These are phyloP conservation scores for Melitaea athalia DNA, from an alignment of 2,888 invertebrate species.

Conservation along the genomic window DNA sequence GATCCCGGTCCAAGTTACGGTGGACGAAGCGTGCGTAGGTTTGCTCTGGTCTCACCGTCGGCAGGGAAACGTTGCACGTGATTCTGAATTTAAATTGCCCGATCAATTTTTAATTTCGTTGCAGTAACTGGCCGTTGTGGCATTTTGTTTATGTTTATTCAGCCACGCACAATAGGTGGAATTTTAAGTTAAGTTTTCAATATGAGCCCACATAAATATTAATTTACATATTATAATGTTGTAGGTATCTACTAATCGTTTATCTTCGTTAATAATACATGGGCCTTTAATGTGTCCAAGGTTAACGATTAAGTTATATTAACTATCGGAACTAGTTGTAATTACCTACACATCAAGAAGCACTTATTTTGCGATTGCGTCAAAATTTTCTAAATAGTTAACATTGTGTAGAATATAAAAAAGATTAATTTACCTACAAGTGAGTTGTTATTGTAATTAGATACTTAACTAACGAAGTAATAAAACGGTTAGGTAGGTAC, in stretches of 20 bases:
- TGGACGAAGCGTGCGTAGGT: conserved; percentile 50
- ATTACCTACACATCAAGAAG: no score
- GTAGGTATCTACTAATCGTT: not conserved
- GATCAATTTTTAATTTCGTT: conserved; percentile 74
- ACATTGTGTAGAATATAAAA: no score
- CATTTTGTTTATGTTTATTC: conserved; percentile 34
- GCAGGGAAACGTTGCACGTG: conserved; percentile 62
- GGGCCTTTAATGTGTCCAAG: not conserved
- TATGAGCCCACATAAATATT: not conserved
- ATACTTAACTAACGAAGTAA: no score
- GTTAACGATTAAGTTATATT: not conserved
- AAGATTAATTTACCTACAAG: no score
- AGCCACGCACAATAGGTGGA: conserved; percentile 26
- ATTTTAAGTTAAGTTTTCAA: conserved; percentile 16
- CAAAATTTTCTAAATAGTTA: no score
- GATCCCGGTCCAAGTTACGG: conserved; percentile 44
- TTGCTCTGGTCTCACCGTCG: conserved; percentile 48
- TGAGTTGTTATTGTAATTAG: no score
- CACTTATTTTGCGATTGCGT: no score
- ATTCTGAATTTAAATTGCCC: conserved; percentile 73
- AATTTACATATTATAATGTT: not conserved
- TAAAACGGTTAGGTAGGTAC: no score
- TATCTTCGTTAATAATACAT: not conserved
- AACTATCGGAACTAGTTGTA: no score
- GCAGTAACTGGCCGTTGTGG: conserved; percentile 46